Base-by-base conservation (phyloP, 2,888 invertebrate species). In the Meiosimyza platycephala region DNA sequence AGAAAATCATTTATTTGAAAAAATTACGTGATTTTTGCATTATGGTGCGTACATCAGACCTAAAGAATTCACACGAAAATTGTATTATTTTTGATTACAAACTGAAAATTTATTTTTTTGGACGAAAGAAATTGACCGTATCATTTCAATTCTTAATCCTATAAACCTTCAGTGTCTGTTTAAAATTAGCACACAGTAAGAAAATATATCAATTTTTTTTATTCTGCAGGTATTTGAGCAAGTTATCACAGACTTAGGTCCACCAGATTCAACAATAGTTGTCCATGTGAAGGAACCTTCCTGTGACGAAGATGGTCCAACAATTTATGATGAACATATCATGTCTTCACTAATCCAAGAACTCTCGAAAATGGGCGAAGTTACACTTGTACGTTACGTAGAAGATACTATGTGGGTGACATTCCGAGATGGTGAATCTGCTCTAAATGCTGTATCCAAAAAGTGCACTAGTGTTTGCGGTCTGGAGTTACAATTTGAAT, bases 191-290 rank as follows among this genome's bases (percentile, higher is more conserved):
- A 22, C 28, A 3, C 1, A 57, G 16, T 22, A 22, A 52, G 4
- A 40, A 15, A 6, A n/a, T 48, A 16, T 16, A 16, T 0, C 18
- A 22, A 28, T 11, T 22, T 33, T 54, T 11, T 70, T 52, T 33
- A 18, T n/a, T 6, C 22, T n/a, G 57, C 6, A 90, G 79, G 93
- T 96, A 2, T 95, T 98, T 83, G 92, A 93, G 82, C 93, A 94
- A 85, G 95, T 96, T 0, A 93, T 96, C 33, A 90, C 91, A 72
- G 93, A 94, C 83, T 90, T 97, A 77, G 99, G 99, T 0, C 99
- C 99, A 6, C 96, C 97, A 0, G 98, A 99, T 88, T 95, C 95
- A 2, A 98, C 98, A 18, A 93, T 99, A 77, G 92, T 98, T 64
- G 92, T 98, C 11, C 89, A 89, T 83, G 86, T 89, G 15, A 88